These are phyloP conservation scores for Sitobion miscanthi DNA, from an alignment of 1,140 invertebrate genomes.

Conservation along the genomic window DNA sequence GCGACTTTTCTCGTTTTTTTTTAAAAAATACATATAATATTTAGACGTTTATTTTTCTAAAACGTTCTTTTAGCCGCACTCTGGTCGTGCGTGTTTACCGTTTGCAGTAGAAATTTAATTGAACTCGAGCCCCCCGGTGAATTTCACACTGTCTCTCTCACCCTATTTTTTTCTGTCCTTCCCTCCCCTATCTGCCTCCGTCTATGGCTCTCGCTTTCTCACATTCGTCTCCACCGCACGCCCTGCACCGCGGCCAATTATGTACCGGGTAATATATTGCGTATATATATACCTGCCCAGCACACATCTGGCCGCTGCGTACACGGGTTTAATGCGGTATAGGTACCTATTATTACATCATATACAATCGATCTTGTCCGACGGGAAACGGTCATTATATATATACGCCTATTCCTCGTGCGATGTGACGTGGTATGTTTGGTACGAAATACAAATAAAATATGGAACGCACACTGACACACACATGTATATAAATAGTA, in stretches of 20 bases:
- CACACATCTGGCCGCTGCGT: not conserved
- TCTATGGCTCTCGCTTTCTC: not conserved
- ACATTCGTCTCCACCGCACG: not conserved
- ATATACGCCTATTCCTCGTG: not conserved
- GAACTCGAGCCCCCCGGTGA: not conserved
- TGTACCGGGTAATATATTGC: not conserved
- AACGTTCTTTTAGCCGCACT: not conserved
- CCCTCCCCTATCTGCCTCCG: not conserved
- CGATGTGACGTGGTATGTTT: too few species aligned
- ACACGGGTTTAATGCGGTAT: not conserved
- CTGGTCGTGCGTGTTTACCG: not conserved
- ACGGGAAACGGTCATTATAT: constrained; percentile 21
- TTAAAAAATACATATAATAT: not conserved
- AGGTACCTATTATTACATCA: not conserved
- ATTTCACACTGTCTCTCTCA: not conserved
- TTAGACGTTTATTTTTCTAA: not conserved
- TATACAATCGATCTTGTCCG: not conserved
- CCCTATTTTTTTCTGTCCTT: not conserved
- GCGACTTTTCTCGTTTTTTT: not conserved
- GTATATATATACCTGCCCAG: not conserved
- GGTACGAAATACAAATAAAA: not conserved
- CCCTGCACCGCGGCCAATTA: not conserved
- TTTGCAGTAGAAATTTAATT: not conserved
- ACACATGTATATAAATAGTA: not conserved
- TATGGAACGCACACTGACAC: not conserved